Conservation (phyloP, 2,888 invertebrate species). For the Platerodrilus igneus region DNA sequence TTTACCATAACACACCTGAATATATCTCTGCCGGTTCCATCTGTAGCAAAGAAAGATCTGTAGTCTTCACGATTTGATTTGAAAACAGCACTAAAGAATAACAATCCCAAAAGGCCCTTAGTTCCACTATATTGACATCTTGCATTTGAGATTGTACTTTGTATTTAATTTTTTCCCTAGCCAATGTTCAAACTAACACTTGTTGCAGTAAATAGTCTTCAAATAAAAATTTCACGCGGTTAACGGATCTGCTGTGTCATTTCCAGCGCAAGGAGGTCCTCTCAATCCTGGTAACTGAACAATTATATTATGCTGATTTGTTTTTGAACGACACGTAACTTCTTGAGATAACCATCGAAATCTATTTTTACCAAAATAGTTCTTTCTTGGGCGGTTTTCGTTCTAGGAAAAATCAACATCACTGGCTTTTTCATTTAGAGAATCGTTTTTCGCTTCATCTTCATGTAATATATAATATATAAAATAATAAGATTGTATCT, state of each 20-base stretch:
- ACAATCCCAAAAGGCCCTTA: neutral
- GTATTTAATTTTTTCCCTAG: neutral
- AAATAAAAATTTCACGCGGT: too few relatives aligned
- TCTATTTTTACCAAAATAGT: constrained; percentile 5
- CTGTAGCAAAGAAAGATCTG: constrained; percentile 4
- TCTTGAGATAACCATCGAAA: constrained; percentile 2
- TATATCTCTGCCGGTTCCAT: too few relatives aligned
- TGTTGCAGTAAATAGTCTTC: too few relatives aligned
- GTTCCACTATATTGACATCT: constrained; percentile 1
- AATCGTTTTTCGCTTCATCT: neutral
- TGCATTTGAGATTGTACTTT: constrained; percentile 2
- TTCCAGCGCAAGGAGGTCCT: constrained; percentile 3
- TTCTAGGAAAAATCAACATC: too few relatives aligned
- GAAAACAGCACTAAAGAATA: neutral
- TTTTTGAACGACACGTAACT: neutral
- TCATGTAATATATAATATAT: too few relatives aligned
- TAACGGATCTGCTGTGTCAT: too few relatives aligned
- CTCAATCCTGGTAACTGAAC: constrained; percentile 1
- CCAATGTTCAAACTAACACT: neutral
- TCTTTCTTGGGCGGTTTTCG: too few relatives aligned
- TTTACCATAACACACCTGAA: neutral
- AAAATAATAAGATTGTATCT: too few relatives aligned
- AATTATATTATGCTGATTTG: constrained; percentile 2
- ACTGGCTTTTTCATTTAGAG: neutral
- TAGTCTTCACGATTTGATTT: constrained; percentile 5